Conservation (phyloP, 2,113 vertebrate genomes). For the Clarias macrocephalus region DNA sequence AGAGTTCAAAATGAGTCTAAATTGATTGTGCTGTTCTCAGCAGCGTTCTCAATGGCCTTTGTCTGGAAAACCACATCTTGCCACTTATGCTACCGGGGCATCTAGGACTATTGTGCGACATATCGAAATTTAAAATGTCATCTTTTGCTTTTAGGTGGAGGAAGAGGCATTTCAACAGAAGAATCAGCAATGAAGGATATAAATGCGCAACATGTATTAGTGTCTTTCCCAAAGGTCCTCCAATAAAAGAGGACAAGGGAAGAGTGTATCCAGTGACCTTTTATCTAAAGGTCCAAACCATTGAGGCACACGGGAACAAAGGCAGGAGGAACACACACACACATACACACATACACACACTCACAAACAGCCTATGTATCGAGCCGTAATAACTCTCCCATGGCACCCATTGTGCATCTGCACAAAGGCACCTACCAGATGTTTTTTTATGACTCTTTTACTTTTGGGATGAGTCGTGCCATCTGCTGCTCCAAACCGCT, state of each 20-base stretch:
- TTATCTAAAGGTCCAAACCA: conserved; percentile 53
- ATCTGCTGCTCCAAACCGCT: conserved; percentile 46
- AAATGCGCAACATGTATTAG: conserved; percentile 50
- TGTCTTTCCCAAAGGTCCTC: conserved; percentile 41
- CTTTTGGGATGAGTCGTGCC: conserved; percentile 40
- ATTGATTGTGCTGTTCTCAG: background rate
- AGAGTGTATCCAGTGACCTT: conserved; percentile 53
- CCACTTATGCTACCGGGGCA: conserved; percentile 19
- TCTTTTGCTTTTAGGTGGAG: conserved; percentile 46
- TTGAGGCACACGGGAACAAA: conserved; percentile 48
- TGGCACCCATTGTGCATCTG: conserved; percentile 53
- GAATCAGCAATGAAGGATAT: conserved; percentile 50
- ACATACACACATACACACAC: conserved; percentile 17
- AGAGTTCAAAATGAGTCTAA: conserved; percentile 15
- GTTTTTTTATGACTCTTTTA: conserved; percentile 45
- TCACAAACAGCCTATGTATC: conserved; percentile 41
- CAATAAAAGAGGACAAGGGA: conserved; percentile 48
- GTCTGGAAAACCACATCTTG: conserved; percentile 10
- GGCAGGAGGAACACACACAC: conserved; percentile 6
- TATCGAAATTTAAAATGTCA: conserved; percentile 54
- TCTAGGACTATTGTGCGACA: conserved; percentile 36
- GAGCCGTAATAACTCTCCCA: conserved; percentile 52
- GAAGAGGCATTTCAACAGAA: conserved; percentile 45
- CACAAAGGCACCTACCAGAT: conserved; percentile 55
- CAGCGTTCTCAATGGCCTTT: conserved; percentile 8